phyloP scores from a whole-genome alignment of 2,797 vertebrate genomes.

The Craterocephalus amniculus region DNA sequence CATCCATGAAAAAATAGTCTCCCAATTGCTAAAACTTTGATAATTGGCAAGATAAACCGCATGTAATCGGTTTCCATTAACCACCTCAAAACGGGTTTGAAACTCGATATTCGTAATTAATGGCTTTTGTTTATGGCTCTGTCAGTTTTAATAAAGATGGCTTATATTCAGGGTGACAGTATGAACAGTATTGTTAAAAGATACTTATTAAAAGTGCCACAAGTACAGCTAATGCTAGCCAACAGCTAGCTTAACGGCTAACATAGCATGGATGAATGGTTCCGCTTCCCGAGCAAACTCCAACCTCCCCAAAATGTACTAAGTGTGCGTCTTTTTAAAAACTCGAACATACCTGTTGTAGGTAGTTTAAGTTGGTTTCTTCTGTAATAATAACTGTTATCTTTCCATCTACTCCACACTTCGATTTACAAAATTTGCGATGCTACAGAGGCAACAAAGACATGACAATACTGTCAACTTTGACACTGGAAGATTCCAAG shows the following conservation, averaged over 20 bases:
- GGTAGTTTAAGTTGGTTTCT: conserved; percentile 3
- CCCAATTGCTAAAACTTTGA: conserved; percentile 23
- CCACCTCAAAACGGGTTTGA: neutral
- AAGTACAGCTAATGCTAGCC: conserved; percentile 61
- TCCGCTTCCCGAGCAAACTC: conserved; percentile 16
- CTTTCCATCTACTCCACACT: conserved; percentile 52
- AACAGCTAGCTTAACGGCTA: conserved; percentile 58
- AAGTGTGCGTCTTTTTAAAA: neutral
- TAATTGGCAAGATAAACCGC: conserved; percentile 34
- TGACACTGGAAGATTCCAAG: conserved; percentile 75
- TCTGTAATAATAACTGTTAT: conserved; percentile 5
- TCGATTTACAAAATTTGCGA: conserved; percentile 26
- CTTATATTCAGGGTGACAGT: neutral
- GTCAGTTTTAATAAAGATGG: neutral
- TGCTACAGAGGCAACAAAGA: conserved; percentile 73
- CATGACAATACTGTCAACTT: conserved; percentile 79
- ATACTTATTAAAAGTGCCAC: conserved; percentile 17
- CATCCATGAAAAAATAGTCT: neutral
- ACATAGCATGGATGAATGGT: conserved; percentile 66
- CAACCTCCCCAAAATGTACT: conserved; percentile 3
- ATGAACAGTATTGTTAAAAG: neutral
- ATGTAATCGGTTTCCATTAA: neutral
- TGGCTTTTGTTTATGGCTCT: neutral
- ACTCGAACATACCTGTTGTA: conserved; percentile 55
- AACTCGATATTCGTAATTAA: neutral